Base-by-base conservation (phyloP, 2,797 vertebrate species). In the Lagodon rhomboides region DNA sequence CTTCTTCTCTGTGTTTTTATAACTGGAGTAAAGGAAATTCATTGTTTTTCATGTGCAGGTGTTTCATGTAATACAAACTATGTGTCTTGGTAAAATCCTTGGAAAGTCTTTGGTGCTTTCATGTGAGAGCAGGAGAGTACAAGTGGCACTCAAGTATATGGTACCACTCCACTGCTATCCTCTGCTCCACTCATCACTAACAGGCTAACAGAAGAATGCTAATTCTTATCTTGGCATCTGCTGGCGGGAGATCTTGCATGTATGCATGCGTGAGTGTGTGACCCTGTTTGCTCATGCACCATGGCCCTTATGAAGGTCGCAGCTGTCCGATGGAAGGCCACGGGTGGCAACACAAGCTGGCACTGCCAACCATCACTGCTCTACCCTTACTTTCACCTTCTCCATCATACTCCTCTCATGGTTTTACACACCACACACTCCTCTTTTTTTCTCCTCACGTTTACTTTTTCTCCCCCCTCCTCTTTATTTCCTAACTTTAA, bases 291-390 rank as follows among this genome's bases (percentile, higher is more conserved):
- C 58, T 75, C 70, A 66, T 62, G 77, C 77, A 53, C 66, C 18
- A 54, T 50, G 80, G 68, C 83, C 76, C 75, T 68, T 46, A 12
- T 82, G 90, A 93, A 93, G 92, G 92, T 91, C 76, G 69, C 90
- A 89, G 87, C 90, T 89, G 88, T 90, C 84, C 41, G 38, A 78
- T 75, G 73, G 69, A 77, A 44, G 82, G 79, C 78, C 72, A 77
- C 68, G 83, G 87, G 89, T 84, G 84, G 89, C 83, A 69, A 71
- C 75, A 54, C 88, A 90, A 89, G 87, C 91, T 92, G 91, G 82
- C 75, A 59, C 83, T 64, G 86, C 82, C 89, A 87, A 77, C 79
- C 71, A 49, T 62, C 71, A 55, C 73, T 2, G 16, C 78, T 62
- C 51, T 74, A 75, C 56, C 88, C 88, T 91, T 85, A 86, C 77